phyloP scores from a whole-genome alignment of 2,888 invertebrate species.

The Ormia ochracea region DNA sequence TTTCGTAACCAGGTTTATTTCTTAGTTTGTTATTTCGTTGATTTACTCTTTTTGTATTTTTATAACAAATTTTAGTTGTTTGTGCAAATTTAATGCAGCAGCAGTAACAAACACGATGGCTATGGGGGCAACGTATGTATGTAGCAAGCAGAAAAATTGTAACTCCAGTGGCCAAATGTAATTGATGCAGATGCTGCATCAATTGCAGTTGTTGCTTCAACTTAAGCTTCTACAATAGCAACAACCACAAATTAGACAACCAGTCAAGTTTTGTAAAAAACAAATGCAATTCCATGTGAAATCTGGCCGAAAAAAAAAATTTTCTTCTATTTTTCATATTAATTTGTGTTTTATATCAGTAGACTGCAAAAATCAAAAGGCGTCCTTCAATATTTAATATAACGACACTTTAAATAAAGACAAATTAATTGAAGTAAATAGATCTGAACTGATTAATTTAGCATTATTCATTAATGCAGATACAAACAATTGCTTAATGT shows the following conservation, averaged over 20 bases:
- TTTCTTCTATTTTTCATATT: neutral
- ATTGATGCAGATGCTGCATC: constrained; percentile 48
- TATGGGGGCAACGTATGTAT: constrained; percentile 42
- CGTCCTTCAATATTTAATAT: constrained; percentile 5
- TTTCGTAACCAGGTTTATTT: constrained; percentile 71
- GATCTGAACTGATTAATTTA: neutral
- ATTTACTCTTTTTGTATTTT: constrained; percentile 52
- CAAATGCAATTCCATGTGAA: constrained; percentile 40
- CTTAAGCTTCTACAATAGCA: neutral
- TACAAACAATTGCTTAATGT: too few relatives aligned
- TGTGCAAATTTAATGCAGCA: constrained; percentile 55
- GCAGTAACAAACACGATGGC: constrained; percentile 60
- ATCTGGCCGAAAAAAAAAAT: constrained; percentile 24
- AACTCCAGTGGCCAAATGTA: constrained; percentile 36
- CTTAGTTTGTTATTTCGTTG: constrained; percentile 36
- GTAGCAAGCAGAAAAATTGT: constrained; percentile 35
- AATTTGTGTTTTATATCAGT: neutral
- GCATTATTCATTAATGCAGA: neutral
- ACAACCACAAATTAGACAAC: constrained; percentile 28
- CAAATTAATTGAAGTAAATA: neutral
- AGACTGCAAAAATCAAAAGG: neutral
- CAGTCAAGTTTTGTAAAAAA: constrained; percentile 40
- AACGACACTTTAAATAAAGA: neutral
- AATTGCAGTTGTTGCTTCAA: constrained; percentile 30
- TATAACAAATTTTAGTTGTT: constrained; percentile 9